Conservation (phyloP, 2,797 vertebrate species). For the Ibycter americanus region DNA sequence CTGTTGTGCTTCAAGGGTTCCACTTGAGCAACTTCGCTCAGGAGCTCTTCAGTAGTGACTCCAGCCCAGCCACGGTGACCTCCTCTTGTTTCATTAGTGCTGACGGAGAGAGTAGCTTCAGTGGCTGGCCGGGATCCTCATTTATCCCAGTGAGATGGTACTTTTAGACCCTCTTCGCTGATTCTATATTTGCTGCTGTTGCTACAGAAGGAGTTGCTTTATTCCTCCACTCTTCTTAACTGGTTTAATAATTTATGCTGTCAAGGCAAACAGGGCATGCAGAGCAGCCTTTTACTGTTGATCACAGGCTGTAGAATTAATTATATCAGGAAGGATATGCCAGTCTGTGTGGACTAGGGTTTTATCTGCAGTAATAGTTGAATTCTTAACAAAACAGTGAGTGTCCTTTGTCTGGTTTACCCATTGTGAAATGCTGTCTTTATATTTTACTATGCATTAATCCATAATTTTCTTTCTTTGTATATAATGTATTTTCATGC, state of each 20-base stretch:
- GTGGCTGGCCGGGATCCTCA: neutral
- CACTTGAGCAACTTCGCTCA: neutral
- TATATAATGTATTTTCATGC: neutral
- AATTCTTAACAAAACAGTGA: slow-evolving; percentile 9
- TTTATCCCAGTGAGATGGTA: neutral
- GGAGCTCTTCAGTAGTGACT: neutral
- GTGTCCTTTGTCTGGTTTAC: neutral
- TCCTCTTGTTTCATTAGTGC: neutral
- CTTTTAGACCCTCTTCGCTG: neutral
- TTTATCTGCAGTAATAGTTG: slow-evolving; percentile 20
- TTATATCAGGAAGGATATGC: neutral
- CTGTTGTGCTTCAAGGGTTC: neutral
- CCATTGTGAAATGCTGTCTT: slow-evolving; percentile 24
- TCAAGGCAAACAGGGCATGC: neutral
- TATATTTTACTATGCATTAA: slow-evolving; percentile 30
- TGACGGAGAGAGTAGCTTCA: neutral
- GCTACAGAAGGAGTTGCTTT: neutral
- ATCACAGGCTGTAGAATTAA: slow-evolving; percentile 28
- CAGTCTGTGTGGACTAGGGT: neutral
- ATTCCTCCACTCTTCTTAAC: neutral
- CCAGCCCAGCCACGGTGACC: neutral
- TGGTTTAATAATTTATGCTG: slow-evolving; percentile 17
- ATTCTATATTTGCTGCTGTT: neutral
- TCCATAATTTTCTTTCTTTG: slow-evolving; percentile 11
- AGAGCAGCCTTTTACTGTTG: neutral